Evolutionary conservation across 1,140 invertebrate genomes (phyloP), one percentile per base, ranked within the genome.

Genomic region (Drosophila tropicalis): DNA sequence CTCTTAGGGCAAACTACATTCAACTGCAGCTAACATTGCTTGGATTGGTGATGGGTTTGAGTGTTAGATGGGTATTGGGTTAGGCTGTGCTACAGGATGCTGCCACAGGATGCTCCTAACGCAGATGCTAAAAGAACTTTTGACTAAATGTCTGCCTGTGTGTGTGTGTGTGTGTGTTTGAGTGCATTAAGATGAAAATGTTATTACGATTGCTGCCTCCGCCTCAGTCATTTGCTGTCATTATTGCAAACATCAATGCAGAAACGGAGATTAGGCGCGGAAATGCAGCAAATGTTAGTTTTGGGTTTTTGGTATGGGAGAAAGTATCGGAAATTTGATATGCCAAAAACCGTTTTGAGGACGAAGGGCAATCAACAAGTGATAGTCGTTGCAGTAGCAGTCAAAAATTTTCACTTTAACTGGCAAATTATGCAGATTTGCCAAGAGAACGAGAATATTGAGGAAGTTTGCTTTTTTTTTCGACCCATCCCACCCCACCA

Each of bases 161-260:
- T 47, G 41, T 1, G 41, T 41, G 13, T n/a, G 15, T 86, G 82
- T 79, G 79, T 79, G 76, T 75, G 29, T 82, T 66, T 69, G 76
- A 83, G 84, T 79, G 84, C 83, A 87, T 87, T 87, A 87, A 73
- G 79, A 87, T 76, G 84, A 87, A 82, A 87, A 80, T 79, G 79
- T 76, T 70, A 83, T 89, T 87, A 77, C 79, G 62, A 64, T 63
- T 74, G 57, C 9, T 47, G 54, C 54, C 40, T 40, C 34, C 75
- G 58, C 64, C 40, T 54, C 67, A 44, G 54, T 62, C 65, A 41
- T 54, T 57, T 57, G 64, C 71, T 66, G 67, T 87, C 83, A 87
- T 87, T 87, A 87, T 83, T 83, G 72, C 69, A 73, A 51, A 72
- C 84, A 86, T 89, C 76, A 55, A 58, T 32, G 41, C 51, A 71